A percentile compares a stretch with the other conserved stretches of the same genome.
phyloP scores from a whole-genome alignment of 2,113 vertebrate species.

The Castor canadensis region DNA sequence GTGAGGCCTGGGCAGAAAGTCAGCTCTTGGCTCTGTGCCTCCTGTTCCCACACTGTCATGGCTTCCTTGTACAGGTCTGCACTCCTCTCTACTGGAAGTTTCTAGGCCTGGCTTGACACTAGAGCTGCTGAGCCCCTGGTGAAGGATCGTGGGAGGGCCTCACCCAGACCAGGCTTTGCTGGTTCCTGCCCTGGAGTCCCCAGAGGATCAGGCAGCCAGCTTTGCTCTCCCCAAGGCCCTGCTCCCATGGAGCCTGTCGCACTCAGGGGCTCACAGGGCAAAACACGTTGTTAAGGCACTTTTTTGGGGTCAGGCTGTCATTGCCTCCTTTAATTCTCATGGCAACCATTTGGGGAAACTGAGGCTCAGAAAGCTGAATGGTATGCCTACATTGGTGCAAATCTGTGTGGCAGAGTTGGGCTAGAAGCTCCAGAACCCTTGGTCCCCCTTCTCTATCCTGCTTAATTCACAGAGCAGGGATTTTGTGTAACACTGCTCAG shows the following conservation, averaged over 20 bases:
- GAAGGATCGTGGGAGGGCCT: not conserved
- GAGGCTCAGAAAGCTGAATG: not conserved
- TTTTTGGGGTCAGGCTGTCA: not conserved
- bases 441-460: not conserved
- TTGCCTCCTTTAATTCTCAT: not conserved
- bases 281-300: not conserved
- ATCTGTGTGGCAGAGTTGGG: not conserved
- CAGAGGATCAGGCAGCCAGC: no score
- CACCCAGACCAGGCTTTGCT: no score
- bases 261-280: not conserved
- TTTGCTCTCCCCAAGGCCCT: not conserved
- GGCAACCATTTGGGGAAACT: not conserved
- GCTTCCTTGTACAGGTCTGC: no score
- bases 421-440: fast-evolving
- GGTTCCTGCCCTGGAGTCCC: no score
- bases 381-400: not conserved
- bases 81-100: not conserved
- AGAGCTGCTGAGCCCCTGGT: no score
- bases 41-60: fast-evolving
- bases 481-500: fast-evolving
- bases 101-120: not conserved
- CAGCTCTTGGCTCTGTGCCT: not conserved
- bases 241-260: not conserved
- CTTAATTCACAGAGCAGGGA: not conserved
- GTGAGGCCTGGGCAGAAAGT: not conserved